These are phyloP conservation scores for Pachyseris speciosa DNA, from an alignment of 64 coral and sea anemone genomes.

Conservation along the genomic window DNA sequence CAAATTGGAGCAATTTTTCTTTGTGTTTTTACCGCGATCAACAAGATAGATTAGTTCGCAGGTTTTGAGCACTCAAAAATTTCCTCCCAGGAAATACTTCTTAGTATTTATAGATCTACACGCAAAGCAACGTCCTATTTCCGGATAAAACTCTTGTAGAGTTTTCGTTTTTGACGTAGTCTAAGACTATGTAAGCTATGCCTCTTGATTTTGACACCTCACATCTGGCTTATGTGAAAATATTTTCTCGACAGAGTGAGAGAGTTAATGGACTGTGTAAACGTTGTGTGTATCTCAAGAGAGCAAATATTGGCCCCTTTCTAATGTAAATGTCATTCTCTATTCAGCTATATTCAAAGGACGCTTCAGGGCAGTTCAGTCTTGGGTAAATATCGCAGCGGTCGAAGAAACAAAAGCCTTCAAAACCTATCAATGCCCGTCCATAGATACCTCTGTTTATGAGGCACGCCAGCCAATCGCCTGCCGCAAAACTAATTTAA, in stretches of 20 bases:
- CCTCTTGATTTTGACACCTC: slow-evolving; percentile 22
- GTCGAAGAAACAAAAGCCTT: slow-evolving; percentile 28
- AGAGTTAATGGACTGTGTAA: slow-evolving; percentile 20
- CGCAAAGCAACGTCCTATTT: slow-evolving; percentile 29
- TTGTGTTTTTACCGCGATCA: slow-evolving; percentile 37
- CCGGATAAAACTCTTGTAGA: slow-evolving; percentile 20
- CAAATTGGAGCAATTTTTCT: slow-evolving; percentile 3
- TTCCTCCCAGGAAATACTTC: slow-evolving; percentile 58
- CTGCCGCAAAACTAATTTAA: slow-evolving; percentile 54
- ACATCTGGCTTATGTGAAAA: slow-evolving; percentile 45
- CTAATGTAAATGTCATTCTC: slow-evolving; percentile 27
- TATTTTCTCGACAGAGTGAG: neutral
- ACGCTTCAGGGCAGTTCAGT: neutral
- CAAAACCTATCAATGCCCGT: slow-evolving; percentile 14
- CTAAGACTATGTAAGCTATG: slow-evolving; percentile 48
- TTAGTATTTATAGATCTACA: slow-evolving; percentile 44
- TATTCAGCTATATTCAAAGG: slow-evolving; percentile 31
- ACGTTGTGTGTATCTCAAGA: slow-evolving; percentile 12
- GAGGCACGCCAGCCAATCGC: slow-evolving; percentile 61
- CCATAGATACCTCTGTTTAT: slow-evolving; percentile 64
- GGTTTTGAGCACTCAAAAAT: slow-evolving; percentile 19
- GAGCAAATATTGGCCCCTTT: slow-evolving; percentile 36
- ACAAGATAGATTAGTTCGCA: slow-evolving; percentile 44
- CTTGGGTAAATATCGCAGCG: neutral
- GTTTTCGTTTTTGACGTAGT: slow-evolving; percentile 6